Base-by-base conservation (phyloP, 2,797 vertebrate genomes). In the Amphiprion clarkii region DNA sequence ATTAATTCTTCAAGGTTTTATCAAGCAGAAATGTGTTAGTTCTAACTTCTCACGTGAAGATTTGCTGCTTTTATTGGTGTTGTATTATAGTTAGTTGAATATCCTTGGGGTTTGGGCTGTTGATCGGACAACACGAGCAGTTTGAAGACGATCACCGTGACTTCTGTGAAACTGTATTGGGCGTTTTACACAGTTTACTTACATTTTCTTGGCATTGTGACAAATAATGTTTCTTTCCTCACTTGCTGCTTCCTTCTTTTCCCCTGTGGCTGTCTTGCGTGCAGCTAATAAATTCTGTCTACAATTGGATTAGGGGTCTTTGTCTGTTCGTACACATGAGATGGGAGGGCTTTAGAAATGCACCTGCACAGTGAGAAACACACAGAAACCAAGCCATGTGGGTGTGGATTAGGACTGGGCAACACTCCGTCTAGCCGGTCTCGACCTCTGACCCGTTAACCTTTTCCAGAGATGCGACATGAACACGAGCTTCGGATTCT, bases 241-340 rank as follows among this genome's bases (percentile, higher is more conserved):
- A 40, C n/a, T 51, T 31, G 42, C 1, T 46, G 23, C 59, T 44
- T 48, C 61, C 31, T 71, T 48, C 10, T 57, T 44, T 64, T 61
- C 48, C 1, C 14, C 40, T 21, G 19, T 54, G 55, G 76, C 69
- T 73, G 9, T 63, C 60, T 68, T 79, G 75, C 5, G 42, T 55
- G 67, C 61, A 66, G 67, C 54, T 87, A 78, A 73, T 78, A 49
- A 67, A 78, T 64, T 83, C 84, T 80, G 67, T 72, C 49, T 61
- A 71, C 79, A 86, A 86, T 88, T 80, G 79, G 78, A 89, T 88
- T 88, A 88, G 56, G 60, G 74, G 74, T 82, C 71, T 85, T 86
- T 81, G 68, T 82, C 67, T 76, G 36, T 66, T 78, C 57, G 49
- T 58, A 71, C 70, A 74, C 40, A 70, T 16, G 46, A 16, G 27